These are phyloP conservation scores for Halictus ligatus DNA, from an alignment of 2,888 invertebrate genomes.

Conservation along the genomic window DNA sequence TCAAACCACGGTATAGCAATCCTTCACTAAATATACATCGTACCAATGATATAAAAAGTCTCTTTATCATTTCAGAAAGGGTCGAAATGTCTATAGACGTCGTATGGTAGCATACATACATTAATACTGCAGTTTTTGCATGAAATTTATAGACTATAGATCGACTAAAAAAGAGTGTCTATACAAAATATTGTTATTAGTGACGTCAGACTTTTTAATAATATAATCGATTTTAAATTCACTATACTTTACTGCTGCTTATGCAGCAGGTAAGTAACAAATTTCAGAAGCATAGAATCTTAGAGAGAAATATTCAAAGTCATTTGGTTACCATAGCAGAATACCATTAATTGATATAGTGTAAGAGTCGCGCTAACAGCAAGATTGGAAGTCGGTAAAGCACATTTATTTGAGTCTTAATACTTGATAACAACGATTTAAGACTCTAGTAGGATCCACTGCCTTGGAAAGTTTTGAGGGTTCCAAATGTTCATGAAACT, in stretches of 20 bases:
- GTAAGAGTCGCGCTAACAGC: not conserved
- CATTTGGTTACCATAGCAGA: not conserved
- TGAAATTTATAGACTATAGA: not conserved
- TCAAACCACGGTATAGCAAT: not conserved
- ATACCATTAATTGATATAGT: not conserved
- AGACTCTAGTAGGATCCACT: not conserved
- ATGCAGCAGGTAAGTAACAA: too few species aligned
- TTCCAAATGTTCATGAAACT: not conserved
- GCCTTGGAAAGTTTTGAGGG: not conserved
- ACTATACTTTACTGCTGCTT: too few species aligned
- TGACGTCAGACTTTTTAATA: too few species aligned
- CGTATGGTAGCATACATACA: not conserved
- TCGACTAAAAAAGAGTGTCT: not conserved
- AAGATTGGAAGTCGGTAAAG: not conserved
- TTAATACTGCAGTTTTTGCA: too few species aligned
- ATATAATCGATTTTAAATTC: too few species aligned
- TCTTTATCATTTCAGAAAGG: not conserved
- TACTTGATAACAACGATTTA: not conserved
- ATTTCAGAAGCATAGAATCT: not conserved
- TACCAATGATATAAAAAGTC: too few species aligned
- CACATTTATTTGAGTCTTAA: not conserved
- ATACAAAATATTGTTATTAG: not conserved
- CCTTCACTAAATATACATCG: not conserved
- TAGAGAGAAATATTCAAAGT: not conserved
- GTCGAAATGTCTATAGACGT: not conserved